Conservation (phyloP, 2,113 vertebrate genomes). For the Burhinus oedicnemus region DNA sequence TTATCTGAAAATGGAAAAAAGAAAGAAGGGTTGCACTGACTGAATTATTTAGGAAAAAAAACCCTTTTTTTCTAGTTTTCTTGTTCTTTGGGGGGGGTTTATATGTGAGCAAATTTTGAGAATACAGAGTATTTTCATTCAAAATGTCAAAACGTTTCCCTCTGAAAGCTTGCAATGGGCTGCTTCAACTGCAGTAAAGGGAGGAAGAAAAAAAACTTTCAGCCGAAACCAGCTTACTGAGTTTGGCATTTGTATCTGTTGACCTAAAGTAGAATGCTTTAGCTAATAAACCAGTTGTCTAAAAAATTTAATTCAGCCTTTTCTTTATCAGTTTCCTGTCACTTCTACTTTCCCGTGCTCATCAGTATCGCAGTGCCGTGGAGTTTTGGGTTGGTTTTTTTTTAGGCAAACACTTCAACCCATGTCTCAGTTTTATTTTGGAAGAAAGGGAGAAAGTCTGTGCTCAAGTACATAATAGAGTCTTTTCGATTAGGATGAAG, state of each 20-base stretch:
- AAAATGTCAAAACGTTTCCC: neutral
- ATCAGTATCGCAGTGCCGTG: neutral
- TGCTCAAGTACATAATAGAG: neutral
- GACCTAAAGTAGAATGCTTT: constrained; percentile 21
- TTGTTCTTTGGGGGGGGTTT: neutral
- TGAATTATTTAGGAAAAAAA: neutral
- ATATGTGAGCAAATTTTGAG: neutral
- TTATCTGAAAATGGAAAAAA: neutral
- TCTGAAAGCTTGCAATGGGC: neutral
- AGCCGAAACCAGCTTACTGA: neutral
- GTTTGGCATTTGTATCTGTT: neutral
- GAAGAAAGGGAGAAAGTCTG: neutral
- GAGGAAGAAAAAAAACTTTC: neutral
- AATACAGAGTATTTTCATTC: neutral
- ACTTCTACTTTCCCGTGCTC: constrained; percentile 26
- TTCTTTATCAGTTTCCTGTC: constrained; percentile 21
- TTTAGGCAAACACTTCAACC: neutral
- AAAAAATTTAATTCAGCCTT: neutral
- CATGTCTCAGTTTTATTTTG: neutral
- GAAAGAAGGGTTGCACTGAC: neutral
- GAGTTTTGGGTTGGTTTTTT: neutral
- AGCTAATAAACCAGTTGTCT: constrained; percentile 25
- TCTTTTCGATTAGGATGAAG: constrained; percentile 1
- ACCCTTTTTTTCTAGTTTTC: neutral
- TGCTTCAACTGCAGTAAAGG: neutral